A percentile compares a stretch with the other conserved stretches of the same genome.
Evolutionary conservation across 2,797 vertebrate genomes (phyloP).

Genomic region (Spinus pinus): DNA sequence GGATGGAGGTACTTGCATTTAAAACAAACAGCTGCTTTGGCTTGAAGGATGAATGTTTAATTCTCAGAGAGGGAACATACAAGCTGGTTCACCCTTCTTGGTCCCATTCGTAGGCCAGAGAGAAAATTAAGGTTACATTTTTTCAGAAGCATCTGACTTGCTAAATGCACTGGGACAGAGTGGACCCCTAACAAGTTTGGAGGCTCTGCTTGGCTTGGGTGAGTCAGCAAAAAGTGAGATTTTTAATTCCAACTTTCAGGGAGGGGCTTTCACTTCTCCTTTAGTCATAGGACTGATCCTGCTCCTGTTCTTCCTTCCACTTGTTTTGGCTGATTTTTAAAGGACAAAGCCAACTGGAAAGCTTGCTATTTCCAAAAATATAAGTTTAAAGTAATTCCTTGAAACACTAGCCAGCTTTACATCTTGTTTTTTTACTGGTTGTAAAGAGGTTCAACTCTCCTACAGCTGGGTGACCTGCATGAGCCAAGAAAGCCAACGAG

Average conservation of each 20-base stretch:
- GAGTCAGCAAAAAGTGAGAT: not conserved
- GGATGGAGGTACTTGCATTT: not conserved
- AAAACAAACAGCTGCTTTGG: slow-evolving; percentile 3
- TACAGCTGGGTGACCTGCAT: not conserved
- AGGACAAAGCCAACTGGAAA: not conserved
- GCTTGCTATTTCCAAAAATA: not conserved
- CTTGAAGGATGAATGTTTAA: not conserved
- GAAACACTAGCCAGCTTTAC: not conserved
- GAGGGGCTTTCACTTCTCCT: not conserved
- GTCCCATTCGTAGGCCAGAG: not conserved
- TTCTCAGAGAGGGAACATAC: not conserved
- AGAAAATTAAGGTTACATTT: not conserved
- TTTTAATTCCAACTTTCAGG: not conserved
- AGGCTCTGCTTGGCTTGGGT: not conserved
- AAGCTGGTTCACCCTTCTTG: not conserved
- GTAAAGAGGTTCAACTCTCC: not conserved
- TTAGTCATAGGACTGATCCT: not conserved
- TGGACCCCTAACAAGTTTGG: rapidly evolving
- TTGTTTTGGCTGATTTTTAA: not conserved
- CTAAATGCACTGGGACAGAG: not conserved
- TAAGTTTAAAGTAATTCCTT: not conserved
- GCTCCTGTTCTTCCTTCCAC: not conserved
- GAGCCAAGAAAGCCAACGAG: not conserved
- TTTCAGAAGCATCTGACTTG: not conserved
- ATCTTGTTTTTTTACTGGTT: not conserved